phyloP scores from a whole-genome alignment of 2,797 vertebrate species.

The Crotalus adamanteus region DNA sequence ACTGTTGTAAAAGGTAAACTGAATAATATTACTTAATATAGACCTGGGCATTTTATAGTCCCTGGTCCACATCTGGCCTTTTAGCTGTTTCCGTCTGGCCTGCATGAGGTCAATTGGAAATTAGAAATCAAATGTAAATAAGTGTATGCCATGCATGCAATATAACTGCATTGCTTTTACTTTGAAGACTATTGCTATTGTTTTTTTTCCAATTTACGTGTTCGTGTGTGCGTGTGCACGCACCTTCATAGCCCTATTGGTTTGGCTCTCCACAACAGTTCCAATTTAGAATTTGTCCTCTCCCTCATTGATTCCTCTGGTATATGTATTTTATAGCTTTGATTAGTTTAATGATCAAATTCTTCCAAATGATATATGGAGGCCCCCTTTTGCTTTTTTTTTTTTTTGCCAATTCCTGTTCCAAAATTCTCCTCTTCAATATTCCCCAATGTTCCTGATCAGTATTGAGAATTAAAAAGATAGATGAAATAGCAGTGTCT shows the following conservation, averaged over 20 bases:
- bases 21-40: background rate
- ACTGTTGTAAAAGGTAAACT: background rate
- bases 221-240: background rate
- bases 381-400: too few species aligned
- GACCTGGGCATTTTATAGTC: background rate
- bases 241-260: background rate
- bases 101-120: background rate
- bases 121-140: background rate
- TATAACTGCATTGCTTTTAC: background rate
- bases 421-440: too few species aligned
- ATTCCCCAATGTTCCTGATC: background rate
- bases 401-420: background rate
- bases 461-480: background rate
- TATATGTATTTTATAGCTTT: background rate
- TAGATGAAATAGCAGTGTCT: background rate
- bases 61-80: background rate
- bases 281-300: background rate
- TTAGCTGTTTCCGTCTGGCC: too few species aligned
- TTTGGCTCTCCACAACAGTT: background rate
- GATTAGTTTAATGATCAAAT: background rate
- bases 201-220: background rate
- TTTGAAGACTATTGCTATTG: background rate
- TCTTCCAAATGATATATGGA: background rate
- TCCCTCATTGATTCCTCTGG: background rate
- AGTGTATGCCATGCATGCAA: background rate